Percentiles rank a stretch among this genome's conserved stretches.
Evolutionary conservation across 2,113 vertebrate species (phyloP).

Genomic region (Corythaixoides concolor): DNA sequence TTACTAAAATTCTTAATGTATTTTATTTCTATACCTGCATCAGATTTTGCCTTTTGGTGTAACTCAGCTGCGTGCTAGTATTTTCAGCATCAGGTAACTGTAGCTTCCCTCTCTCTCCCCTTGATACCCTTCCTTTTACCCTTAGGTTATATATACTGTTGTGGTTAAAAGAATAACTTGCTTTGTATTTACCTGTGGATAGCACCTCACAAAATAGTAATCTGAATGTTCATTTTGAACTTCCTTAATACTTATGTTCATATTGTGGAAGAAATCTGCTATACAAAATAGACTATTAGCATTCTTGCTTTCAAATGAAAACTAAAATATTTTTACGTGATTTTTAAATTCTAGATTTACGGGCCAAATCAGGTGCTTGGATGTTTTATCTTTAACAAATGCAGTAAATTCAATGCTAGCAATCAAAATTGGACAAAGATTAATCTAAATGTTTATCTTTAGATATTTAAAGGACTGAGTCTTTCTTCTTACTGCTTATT

Average conservation of each 20-base stretch:
- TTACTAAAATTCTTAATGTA: neutral
- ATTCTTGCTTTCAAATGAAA: neutral
- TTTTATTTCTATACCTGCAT: neutral
- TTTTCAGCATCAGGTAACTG: neutral
- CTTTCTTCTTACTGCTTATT: neutral
- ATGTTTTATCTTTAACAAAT: neutral
- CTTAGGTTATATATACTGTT: neutral
- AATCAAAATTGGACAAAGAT: neutral
- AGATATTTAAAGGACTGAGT: neutral
- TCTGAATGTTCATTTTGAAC: neutral
- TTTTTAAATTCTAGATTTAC: neutral
- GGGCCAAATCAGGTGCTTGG: neutral
- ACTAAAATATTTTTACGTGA: neutral
- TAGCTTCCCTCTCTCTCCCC: neutral
- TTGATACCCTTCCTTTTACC: neutral
- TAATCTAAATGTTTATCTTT: neutral
- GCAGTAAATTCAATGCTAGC: neutral
- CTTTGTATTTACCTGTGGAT: neutral
- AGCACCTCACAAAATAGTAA: neutral
- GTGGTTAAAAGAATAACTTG: neutral
- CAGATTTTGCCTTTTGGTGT: neutral
- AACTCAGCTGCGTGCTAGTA: neutral
- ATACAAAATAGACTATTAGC: neutral
- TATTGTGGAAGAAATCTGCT: neutral
- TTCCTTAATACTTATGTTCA: neutral